These are phyloP conservation scores for Pristiophorus japonicus DNA, from an alignment of 2,113 vertebrate genomes.

Conservation along the genomic window DNA sequence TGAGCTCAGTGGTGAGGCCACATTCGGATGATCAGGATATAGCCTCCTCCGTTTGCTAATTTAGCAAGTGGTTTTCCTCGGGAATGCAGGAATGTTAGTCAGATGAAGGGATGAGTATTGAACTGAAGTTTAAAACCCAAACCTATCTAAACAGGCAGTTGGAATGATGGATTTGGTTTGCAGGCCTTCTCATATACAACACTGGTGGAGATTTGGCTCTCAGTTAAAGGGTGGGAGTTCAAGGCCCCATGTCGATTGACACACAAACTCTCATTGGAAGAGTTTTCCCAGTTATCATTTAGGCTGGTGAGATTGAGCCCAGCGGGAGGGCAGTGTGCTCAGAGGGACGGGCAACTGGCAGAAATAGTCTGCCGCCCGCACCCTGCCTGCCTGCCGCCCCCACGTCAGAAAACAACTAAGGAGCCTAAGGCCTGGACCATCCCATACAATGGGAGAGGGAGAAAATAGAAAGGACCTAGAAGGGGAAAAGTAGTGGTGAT, in stretches of 20 bases:
- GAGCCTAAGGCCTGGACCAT: neutral
- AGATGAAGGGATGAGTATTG: neutral
- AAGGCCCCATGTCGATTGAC: neutral
- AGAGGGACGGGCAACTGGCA: neutral
- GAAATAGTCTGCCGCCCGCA: neutral
- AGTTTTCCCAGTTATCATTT: neutral
- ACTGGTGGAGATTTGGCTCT: neutral
- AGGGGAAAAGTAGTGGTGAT: neutral
- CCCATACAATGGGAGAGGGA: neutral
- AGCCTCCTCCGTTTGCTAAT: neutral
- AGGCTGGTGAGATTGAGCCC: neutral
- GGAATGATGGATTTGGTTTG: neutral
- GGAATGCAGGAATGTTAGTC: neutral
- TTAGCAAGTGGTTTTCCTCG: neutral
- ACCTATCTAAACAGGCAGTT: neutral
- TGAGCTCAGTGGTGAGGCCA: neutral
- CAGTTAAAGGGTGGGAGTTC: neutral
- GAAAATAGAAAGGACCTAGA: neutral
- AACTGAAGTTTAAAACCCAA: neutral
- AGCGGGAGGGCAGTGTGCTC: neutral
- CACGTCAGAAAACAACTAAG: neutral
- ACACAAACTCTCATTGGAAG: neutral
- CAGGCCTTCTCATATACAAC: neutral
- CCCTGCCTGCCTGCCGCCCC: neutral
- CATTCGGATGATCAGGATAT: neutral